phyloP scores from a whole-genome alignment of 2,113 vertebrate species.

The Lates calcarifer region DNA sequence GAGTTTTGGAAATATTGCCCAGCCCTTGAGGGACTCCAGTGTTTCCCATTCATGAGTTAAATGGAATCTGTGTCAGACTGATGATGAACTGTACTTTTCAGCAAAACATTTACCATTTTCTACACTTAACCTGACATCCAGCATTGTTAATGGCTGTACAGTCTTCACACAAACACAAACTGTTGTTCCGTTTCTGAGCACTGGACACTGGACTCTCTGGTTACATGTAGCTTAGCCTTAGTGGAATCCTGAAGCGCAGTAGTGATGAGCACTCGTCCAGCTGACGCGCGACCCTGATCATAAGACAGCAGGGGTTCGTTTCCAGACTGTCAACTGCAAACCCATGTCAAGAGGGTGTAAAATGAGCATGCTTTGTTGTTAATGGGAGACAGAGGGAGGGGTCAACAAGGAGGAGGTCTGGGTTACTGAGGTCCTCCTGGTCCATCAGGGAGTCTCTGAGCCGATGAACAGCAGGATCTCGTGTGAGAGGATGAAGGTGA shows the following conservation, averaged over 20 bases:
- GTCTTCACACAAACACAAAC: constrained; percentile 8
- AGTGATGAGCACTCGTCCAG: constrained; percentile 16
- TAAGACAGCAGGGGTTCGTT: constrained; percentile 24
- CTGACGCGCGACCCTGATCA: not conserved
- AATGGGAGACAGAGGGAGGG: constrained; percentile 15
- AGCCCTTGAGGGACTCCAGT: constrained; percentile 1
- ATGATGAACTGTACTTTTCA: not conserved
- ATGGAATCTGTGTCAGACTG: constrained; percentile 15
- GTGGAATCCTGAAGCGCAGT: constrained; percentile 19
- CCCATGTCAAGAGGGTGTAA: constrained; percentile 8
- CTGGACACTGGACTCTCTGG: constrained; percentile 2
- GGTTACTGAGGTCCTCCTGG: not conserved
- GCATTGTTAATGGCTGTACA: constrained; percentile 6
- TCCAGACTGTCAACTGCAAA: constrained; percentile 25
- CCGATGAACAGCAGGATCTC: constrained; percentile 89
- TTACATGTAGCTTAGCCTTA: constrained; percentile 4
- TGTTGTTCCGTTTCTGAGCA: not conserved
- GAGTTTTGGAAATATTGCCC: not conserved
- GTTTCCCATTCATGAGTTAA: constrained; percentile 18
- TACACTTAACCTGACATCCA: not conserved
- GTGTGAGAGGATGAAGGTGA: constrained; percentile 95
- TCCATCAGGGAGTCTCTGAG: constrained; percentile 86
- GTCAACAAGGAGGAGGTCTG: not conserved
- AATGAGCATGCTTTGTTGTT: constrained; percentile 37
- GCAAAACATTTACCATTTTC: not conserved